Evolutionary conservation across 1,140 invertebrate species (phyloP), one percentile per base, ranked within the genome.

Genomic region (Camponotus floridanus): DNA sequence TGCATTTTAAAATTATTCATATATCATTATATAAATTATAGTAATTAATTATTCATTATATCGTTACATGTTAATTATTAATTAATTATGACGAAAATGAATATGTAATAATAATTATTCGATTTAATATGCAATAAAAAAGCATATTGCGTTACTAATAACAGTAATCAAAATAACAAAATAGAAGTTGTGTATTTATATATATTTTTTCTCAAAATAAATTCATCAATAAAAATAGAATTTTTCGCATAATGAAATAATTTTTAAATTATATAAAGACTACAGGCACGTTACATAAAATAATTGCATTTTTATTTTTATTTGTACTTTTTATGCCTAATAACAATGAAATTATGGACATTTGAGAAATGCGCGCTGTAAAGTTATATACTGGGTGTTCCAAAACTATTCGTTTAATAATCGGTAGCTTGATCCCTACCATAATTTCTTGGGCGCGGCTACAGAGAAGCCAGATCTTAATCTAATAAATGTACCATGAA

Each of bases 401-500:
- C 68, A 61, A 31, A 86, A 86, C 61, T 79, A 64, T 79, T 74
- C 61, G 45, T 21, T 88, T 89, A 74, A 89, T 88, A 80, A 86
- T 88, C 70, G 67, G 85, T 59, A 45, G 87, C 74, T 80, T 86
- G 87, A 89, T 71, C 80, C 83, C 39, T 68, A 61, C 76, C 51
- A 81, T 88, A 88, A 89, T 88, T 86, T 86, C 87, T 85, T 88
- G 42, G 21, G 42, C 59, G 59, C 48, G 55, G 13, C 26, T 78
- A 71, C 45, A 45, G 68, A 71, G 88, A 71, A 87, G 88, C 87
- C 73, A 87, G 88, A 89, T 90, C 78, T 55, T 84, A 90, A 90
- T 90, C 88, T 90, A 89, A 87, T 87, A 87, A 90, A 89, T 78
- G 87, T 68, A 80, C 84, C 83, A 26, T 62, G 88, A 86, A 87